phyloP scores from a whole-genome alignment of 1,140 invertebrate genomes.

The Drosophila arawakana region DNA sequence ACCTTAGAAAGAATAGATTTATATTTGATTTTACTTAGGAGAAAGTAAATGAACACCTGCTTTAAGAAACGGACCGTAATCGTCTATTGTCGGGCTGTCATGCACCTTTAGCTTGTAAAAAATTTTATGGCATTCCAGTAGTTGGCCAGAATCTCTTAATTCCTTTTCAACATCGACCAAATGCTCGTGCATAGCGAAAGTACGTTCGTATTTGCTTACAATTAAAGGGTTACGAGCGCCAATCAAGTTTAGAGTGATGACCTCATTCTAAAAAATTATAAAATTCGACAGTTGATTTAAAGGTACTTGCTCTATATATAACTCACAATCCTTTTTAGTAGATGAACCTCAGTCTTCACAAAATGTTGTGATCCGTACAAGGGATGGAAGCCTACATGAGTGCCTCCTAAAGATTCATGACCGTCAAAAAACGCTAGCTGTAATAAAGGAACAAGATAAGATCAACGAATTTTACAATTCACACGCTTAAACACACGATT shows the following conservation, averaged over 20 bases:
- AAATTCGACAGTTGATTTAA: background rate
- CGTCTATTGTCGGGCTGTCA: background rate
- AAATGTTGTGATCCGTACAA: constrained; percentile 17
- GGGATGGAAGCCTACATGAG: background rate
- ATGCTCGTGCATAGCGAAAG: constrained; percentile 14
- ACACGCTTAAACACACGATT: constrained; percentile 6
- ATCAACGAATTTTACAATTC: background rate
- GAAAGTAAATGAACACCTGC: constrained; percentile 7
- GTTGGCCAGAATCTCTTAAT: background rate
- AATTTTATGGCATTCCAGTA: background rate
- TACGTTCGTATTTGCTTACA: constrained; percentile 24
- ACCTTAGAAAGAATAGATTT: constrained; percentile 5
- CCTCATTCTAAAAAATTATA: background rate
- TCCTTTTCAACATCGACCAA: constrained; percentile 23
- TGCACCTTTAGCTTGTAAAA: constrained; percentile 32
- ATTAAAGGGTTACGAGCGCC: constrained; percentile 26
- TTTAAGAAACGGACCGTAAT: constrained; percentile 22
- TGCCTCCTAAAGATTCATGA: constrained; percentile 5
- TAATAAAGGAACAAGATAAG: background rate
- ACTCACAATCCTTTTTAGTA: constrained; percentile 22
- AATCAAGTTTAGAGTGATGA: constrained; percentile 32
- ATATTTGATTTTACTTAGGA: background rate
- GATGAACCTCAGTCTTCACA: constrained; percentile 3
- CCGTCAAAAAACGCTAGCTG: constrained; percentile 38
- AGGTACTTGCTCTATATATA: background rate